phyloP scores from a whole-genome alignment of 2,113 vertebrate genomes.

The Otus sunia region DNA sequence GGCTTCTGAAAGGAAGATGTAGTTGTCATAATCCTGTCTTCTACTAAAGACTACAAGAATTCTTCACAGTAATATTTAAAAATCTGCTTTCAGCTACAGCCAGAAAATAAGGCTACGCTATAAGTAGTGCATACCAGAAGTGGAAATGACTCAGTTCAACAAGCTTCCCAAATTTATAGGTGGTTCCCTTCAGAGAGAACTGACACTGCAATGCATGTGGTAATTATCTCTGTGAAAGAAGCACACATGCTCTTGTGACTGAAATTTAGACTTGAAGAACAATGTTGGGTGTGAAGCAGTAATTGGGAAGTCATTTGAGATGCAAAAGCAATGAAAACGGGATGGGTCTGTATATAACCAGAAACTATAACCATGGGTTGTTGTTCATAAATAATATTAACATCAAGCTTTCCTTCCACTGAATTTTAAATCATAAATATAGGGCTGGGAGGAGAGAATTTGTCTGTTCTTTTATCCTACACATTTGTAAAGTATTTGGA shows the following conservation, averaged over 20 bases:
- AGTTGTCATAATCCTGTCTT: neutral
- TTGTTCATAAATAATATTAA: neutral
- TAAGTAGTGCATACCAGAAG: neutral
- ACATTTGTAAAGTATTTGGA: neutral
- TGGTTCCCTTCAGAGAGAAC: neutral
- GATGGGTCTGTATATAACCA: neutral
- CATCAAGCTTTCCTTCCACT: neutral
- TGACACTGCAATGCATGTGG: neutral
- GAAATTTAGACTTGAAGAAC: neutral
- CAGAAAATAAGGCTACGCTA: neutral
- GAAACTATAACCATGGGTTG: neutral
- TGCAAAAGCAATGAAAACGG: neutral
- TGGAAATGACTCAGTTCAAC: neutral
- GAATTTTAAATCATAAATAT: neutral
- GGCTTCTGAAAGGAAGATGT: neutral
- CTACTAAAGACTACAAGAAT: neutral
- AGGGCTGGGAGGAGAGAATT: neutral
- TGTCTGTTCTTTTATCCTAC: neutral
- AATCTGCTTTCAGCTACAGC: neutral
- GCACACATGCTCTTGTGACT: neutral
- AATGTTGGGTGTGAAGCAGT: neutral
- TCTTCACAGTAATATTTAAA: neutral
- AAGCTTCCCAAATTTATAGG: slow-evolving; percentile 1
- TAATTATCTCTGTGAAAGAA: neutral
- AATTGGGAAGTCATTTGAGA: neutral